Evolutionary conservation across 2,113 vertebrate genomes (phyloP).

Genomic region (Egretta garzetta): DNA sequence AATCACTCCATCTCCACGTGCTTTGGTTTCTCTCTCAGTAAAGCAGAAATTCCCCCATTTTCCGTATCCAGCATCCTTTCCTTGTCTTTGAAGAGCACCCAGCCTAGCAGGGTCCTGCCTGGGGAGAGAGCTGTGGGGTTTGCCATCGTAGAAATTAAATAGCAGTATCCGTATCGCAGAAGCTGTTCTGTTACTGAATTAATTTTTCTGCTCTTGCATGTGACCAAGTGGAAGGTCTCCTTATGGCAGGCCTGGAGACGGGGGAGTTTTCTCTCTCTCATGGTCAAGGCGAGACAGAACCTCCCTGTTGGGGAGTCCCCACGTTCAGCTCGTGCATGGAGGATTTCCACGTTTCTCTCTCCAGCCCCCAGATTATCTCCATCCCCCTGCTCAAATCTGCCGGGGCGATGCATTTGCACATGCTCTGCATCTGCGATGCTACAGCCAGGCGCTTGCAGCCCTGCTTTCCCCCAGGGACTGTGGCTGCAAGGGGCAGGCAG

Average conservation of each 20-base stretch:
- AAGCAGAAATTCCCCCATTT: background rate
- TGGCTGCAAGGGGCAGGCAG: background rate
- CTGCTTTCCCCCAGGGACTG: too few species aligned
- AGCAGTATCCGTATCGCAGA: background rate
- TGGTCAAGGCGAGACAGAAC: background rate
- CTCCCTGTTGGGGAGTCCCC: background rate
- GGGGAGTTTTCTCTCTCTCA: background rate
- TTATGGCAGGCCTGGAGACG: background rate
- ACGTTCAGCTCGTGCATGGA: rapidly evolving
- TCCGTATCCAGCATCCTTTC: background rate
- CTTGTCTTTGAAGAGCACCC: background rate
- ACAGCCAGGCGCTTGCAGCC: background rate
- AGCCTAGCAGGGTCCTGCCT: background rate
- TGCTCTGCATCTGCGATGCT: background rate
- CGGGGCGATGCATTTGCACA: background rate
- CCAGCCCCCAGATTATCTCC: background rate
- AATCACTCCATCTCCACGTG: rapidly evolving
- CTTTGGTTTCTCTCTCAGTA: background rate
- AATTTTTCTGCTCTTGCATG: background rate
- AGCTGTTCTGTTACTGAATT: background rate
- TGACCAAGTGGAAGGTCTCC: background rate
- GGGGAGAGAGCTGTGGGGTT: background rate
- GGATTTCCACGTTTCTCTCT: background rate
- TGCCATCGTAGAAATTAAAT: background rate
- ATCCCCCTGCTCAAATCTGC: background rate